Base-by-base conservation (phyloP, 2,797 vertebrate species). In the Sphenodon punctatus region DNA sequence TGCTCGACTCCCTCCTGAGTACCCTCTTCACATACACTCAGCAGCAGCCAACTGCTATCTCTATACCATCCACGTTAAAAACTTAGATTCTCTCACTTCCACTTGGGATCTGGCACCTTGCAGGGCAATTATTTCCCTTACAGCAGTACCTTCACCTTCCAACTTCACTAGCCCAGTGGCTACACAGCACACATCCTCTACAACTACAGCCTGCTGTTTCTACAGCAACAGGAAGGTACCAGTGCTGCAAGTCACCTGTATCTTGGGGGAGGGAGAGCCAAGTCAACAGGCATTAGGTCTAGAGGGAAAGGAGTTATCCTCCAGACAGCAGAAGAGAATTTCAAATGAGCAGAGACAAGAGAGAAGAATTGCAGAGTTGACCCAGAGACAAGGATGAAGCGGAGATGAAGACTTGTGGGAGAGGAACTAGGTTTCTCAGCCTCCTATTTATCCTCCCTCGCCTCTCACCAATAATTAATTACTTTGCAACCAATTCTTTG, bases 201-300 rank as follows among this genome's bases (percentile, higher is more conserved):
- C n/a, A n/a, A n/a, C 10, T 42, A 67, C 0, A 6, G 25, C 42
- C 49, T 58, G 3, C 66, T 53, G 48, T 65, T 84, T 67, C 72
- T 75, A 30, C 8, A 65, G 22, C 53, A 87, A 84, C 8, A 73
- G 51, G 64, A 84, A 43, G 53, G 16, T 27, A 82, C 11, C 32
- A 85, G 67, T 23, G 80, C 55, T 7, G 22, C n/a, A 30, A 34
- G 22, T 3, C 8, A 75, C 36, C 88, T 85, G 80, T 58, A 36
- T 79, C 82, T 90, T 84, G 85, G 87, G 86, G 88, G 88, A 75
- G 63, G 71, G 82, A 88, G 80, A 78, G 36, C 22, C 71, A 5
- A 5, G 13, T 82, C 80, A 38, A 30, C 17, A 72, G 56, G 48
- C 20, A 49, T 36, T 6, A 42, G 23, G 74, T n/a, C 71, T 59